Evolutionary conservation across 1,140 invertebrate species (phyloP), one percentile per base, ranked within the genome.

Genomic region (Pogonus chalceus): DNA sequence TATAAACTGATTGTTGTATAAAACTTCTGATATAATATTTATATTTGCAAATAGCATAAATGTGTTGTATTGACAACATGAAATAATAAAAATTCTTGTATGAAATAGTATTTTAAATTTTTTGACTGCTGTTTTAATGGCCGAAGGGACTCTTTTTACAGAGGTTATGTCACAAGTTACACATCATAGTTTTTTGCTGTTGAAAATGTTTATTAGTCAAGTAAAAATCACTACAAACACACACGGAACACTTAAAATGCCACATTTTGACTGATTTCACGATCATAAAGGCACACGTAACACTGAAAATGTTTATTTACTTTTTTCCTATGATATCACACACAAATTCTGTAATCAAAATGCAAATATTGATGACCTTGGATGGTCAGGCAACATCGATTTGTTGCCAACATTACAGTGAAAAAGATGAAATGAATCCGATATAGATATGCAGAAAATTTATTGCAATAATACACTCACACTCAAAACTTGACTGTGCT

Each of bases 121-220:
- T 31, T 31, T 4, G 14, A 43, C 18, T 43, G 3, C 37, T 16
- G 9, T 18, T 7, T 43, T 43, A 43, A 43, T 18, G 37, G 37
- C 37, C 4, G 37, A 43, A 43, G 37, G 37, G 18, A 12, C 37
- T 7, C 7, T 18, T 9, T 43, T 4, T 18, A 43, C 37, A 16
- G 3, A 43, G 37, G 37, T 43, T 43, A 43, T 43, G 37, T 43
- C 37, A 43, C 37, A 43, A 43, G 3, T 43, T 43, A 43, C 37
- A 43, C 37, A 43, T 16, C 37, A 43, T 43, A 43, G 37, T 43
- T 43, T 43, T 43, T 43, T 43, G 37, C 37, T 43, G 37, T 43
- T 43, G 9, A 12, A 18, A 43, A 9, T 43, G 37, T 43, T 43
- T 43, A 10, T 43, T 43, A 43, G 7, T 43, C 18, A 43, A 43